Conservation (phyloP, 2,113 vertebrate species). For the Promerops cafer region DNA sequence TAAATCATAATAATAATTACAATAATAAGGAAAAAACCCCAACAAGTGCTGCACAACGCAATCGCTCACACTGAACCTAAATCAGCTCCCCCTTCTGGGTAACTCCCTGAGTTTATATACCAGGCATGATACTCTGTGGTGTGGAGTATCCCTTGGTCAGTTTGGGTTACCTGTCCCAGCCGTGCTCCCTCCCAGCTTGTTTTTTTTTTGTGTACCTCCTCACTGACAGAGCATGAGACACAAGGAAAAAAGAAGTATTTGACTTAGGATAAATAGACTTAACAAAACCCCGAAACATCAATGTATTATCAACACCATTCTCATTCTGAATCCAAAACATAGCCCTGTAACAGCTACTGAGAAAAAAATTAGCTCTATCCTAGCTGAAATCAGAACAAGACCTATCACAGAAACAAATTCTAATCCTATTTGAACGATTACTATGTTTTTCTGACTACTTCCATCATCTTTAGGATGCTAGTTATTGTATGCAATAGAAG, state of each 20-base stretch:
- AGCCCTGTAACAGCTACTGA: not conserved
- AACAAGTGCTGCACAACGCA: not conserved
- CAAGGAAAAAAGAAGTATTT: not conserved
- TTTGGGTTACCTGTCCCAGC: too few relatives aligned
- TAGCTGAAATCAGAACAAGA: not conserved
- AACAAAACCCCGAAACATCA: not conserved
- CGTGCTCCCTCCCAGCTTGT: not conserved
- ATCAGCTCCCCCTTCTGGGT: rapidly evolving
- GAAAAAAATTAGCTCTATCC: not conserved
- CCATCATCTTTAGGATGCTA: not conserved
- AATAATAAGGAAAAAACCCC: not conserved
- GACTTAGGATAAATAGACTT: not conserved
- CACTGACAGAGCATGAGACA: not conserved
- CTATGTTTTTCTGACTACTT: not conserved
- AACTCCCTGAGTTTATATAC: rapidly evolving
- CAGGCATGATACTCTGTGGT: not conserved
- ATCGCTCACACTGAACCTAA: rapidly evolving
- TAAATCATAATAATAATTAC: not conserved
- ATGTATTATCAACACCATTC: not conserved
- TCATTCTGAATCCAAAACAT: not conserved
- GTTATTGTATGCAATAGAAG: not conserved
- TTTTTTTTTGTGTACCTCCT: not conserved
- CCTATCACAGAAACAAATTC: not conserved
- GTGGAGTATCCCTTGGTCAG: not conserved
- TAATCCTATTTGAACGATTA: not conserved